Conservation (phyloP, 2,113 vertebrate species). For the Strix uralensis region DNA sequence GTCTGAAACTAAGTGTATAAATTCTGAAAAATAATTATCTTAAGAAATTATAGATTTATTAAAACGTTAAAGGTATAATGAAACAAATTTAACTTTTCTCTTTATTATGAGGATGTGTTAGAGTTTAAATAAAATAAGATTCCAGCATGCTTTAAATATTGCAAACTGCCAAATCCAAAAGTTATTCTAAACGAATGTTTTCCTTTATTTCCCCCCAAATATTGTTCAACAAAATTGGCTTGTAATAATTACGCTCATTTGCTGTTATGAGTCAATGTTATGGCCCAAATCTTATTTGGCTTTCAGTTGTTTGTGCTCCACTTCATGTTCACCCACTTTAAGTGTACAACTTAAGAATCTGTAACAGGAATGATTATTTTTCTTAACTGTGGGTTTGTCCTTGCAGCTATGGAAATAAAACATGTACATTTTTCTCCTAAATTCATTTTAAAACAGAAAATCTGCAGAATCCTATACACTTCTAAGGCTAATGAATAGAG, state of each 20-base stretch:
- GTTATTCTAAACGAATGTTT: neutral
- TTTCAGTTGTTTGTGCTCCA: neutral
- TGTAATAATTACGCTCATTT: neutral
- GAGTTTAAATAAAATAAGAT: neutral
- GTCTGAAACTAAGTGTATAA: neutral
- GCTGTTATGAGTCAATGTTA: neutral
- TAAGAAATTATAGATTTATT: neutral
- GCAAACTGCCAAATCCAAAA: neutral
- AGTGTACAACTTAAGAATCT: neutral
- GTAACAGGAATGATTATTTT: neutral
- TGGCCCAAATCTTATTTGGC: neutral
- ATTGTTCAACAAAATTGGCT: neutral
- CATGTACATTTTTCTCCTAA: neutral
- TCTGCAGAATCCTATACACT: neutral
- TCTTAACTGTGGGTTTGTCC: neutral
- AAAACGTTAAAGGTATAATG: neutral
- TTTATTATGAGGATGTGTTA: neutral
- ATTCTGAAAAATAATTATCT: neutral
- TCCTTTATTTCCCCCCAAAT: neutral
- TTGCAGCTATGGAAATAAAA: neutral
- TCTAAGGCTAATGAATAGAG: neutral
- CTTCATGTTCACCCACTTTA: neutral
- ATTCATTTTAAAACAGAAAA: neutral
- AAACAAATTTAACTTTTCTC: neutral
- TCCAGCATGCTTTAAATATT: neutral